Base-by-base conservation (phyloP, 1,140 invertebrate species). In the Drosophila melanogaster region DNA sequence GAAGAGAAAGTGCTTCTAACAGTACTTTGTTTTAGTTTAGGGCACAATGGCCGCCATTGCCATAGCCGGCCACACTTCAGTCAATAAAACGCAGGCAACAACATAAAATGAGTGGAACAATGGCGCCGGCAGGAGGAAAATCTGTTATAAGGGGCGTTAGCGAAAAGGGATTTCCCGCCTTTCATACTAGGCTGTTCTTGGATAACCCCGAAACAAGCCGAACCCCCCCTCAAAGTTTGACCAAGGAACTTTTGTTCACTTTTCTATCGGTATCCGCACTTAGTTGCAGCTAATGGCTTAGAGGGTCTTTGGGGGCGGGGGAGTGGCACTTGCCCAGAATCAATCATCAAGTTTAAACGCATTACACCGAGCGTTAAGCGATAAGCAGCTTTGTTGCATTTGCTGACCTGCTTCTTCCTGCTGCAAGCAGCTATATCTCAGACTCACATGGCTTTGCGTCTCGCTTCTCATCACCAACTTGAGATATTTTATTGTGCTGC, bases 341-440 rank as follows among this genome's bases (percentile, higher is more conserved):
- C 83, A 87, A 87, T 87, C 83, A 87, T 89, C 83, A 83, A 83
- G 84, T 89, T 87, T 87, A 89, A 87, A 87, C 84, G 83, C 83
- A 87, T 87, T 87, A 89, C 84, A 83, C 59, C 66, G 75, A 83
- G 84, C 83, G 83, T 87, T 89, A 89, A 87, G 81, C 84, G 83
- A 89, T 87, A 87, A 87, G 83, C 83, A 87, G 83, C 83, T 87
- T 87, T 87, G 83, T 83, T 87, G 83, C 83, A 83, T 79, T 80
- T 65, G 30, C 47, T 62, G 56, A 69, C 65, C 65, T 65, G 73
- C 77, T 80, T 44, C 77, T 61, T 76, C 72, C 71, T 40, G 51
- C 55, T 66, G 51, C 60, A 46, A 40, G 56, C 41, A 71, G 59
- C 80, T 70, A 62, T 56, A 30, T 78, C 65, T 58, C 64, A 65